These are phyloP conservation scores for Clavelina lepadiformis DNA, from an alignment of 23 tunicate species.

Conservation along the genomic window DNA sequence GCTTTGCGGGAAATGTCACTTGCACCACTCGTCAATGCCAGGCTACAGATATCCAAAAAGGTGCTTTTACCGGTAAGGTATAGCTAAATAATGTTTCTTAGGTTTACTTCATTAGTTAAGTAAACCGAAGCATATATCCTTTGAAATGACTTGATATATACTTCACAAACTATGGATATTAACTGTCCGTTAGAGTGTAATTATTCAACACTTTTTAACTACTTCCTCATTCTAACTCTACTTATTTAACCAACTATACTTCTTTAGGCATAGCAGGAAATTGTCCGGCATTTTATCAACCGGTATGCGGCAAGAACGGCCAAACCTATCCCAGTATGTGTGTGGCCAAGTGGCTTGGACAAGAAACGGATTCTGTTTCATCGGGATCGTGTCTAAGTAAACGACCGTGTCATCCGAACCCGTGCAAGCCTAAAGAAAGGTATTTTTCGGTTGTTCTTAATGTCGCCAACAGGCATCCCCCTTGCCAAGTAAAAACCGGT, in stretches of 20 bases:
- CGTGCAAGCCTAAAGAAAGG: slow-evolving; percentile 61
- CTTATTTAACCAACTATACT: too few relatives aligned
- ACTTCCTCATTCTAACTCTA: too few relatives aligned
- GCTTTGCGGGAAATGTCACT: slow-evolving; percentile 60
- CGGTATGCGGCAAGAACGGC: slow-evolving; percentile 62
- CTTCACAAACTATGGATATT: too few relatives aligned
- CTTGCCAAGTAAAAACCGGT: too few relatives aligned
- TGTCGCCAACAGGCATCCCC: too few relatives aligned
- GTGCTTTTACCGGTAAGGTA: slow-evolving; percentile 48
- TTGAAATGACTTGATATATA: too few relatives aligned
- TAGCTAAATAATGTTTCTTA: too few relatives aligned
- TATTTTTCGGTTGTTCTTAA: slow-evolving; percentile 7
- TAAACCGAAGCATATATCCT: too few relatives aligned
- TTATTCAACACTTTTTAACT: too few relatives aligned
- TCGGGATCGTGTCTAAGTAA: slow-evolving; percentile 23
- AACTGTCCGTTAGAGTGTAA: too few relatives aligned
- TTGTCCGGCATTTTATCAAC: slow-evolving; percentile 33
- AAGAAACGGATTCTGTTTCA: not conserved
- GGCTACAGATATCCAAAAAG: slow-evolving; percentile 16
- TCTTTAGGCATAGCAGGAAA: slow-evolving; percentile 62
- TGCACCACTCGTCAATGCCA: slow-evolving; percentile 78
- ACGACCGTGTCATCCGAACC: slow-evolving; percentile 50
- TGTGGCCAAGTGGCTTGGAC: slow-evolving; percentile 53
- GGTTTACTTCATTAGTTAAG: too few relatives aligned
- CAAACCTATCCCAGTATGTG: slow-evolving; percentile 47